phyloP scores from a whole-genome alignment of 2,113 vertebrate species.

The Neodontobutis hainanensis region DNA sequence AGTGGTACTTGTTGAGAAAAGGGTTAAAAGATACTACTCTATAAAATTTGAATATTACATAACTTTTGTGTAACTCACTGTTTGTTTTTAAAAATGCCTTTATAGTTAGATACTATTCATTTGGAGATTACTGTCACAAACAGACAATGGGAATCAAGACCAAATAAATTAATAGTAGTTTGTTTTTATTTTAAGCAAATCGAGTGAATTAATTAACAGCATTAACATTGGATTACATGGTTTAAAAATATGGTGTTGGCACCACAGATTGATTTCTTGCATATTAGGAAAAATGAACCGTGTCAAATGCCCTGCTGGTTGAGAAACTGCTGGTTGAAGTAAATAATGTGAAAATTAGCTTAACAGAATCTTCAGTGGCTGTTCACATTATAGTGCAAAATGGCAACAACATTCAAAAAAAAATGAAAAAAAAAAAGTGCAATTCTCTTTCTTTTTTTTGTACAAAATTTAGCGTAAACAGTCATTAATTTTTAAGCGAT shows the following conservation, averaged over 20 bases:
- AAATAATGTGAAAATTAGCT: neutral
- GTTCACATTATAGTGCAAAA: constrained; percentile 11
- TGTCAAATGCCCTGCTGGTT: neutral
- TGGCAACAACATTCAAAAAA: constrained; percentile 6
- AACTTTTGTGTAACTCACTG: no score
- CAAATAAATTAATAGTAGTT: neutral
- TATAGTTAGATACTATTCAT: no score
- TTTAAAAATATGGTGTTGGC: constrained; percentile 20
- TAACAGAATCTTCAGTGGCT: neutral
- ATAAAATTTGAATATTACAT: no score
- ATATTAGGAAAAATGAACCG: neutral
- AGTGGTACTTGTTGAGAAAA: no score
- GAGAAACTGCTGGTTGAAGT: neutral
- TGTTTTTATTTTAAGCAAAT: constrained; percentile 42
- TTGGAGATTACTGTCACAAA: neutral
- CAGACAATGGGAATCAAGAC: neutral
- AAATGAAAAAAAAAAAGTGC: neutral
- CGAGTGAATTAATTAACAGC: neutral
- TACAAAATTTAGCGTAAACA: neutral
- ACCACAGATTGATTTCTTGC: constrained; percentile 8
- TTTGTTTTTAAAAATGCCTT: no score
- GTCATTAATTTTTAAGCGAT: neutral
- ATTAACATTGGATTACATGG: neutral
- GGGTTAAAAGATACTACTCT: no score
- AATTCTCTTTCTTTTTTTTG: neutral